Evolutionary conservation across 2,797 vertebrate genomes (phyloP), one percentile per base, ranked within the genome.

Genomic region (Tapirus indicus): DNA sequence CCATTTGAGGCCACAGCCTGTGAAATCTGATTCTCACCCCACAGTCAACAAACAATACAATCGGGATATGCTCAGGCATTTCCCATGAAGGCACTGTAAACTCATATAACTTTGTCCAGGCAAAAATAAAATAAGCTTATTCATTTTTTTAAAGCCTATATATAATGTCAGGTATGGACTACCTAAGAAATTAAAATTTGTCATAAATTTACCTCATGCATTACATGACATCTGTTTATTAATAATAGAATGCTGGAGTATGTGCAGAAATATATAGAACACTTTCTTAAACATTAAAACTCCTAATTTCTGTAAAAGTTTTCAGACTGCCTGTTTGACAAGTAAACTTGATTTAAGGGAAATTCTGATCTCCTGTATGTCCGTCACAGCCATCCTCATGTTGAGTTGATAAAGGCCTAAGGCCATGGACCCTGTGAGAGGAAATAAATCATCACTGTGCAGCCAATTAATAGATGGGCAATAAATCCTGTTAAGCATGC

Each of bases 361-460:
- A 32, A n/a, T 10, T 95, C 66, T 9, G 77, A 23, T 72, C 94
- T 95, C 72, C 94, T 41, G 91, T 74, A 44, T 62, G 68, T 84
- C 12, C 32, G 1, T 83, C 29, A 66, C 7, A 52, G 11, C 49
- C 47, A 88, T 93, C 77, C 74, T 21, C 74, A 38, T 38, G 35
- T 82, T 32, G 52, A 54, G 44, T 25, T 96, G 89, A 71, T 86
- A 47, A 93, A 87, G 25, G 78, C 49, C 71, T 9, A 56, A 96
- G 95, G 44, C 77, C 56, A 56, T 60, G 64, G 62, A 93, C 16
- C 6, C 52, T 35, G 18, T 21, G 0, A 0, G 69, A 83, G 96
- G 80, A 91, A 96, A 87, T 75, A 71, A 41, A 88, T 93, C 91
- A 27, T 64, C 88, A 60, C 66, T 82, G 44, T 35, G 84, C 92